These are phyloP conservation scores for Bubo bubo DNA, from an alignment of 2,113 vertebrate species.

Conservation along the genomic window DNA sequence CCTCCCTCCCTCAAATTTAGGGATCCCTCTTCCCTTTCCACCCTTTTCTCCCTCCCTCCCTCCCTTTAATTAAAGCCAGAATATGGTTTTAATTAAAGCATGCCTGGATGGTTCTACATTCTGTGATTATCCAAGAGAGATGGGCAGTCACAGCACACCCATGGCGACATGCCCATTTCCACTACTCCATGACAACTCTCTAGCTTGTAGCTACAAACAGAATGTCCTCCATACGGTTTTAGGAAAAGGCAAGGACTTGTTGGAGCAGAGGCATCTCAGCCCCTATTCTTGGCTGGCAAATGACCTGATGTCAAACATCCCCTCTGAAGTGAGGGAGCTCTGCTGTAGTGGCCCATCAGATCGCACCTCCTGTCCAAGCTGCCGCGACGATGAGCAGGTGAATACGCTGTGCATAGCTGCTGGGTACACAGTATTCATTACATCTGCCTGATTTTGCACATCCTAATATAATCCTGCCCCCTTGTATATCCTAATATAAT, in stretches of 20 bases:
- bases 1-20: neutral
- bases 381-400: neutral
- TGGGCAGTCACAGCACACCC: neutral
- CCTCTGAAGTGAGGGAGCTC: neutral
- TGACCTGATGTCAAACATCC: rapidly evolving
- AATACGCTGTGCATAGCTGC: neutral
- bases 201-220: neutral
- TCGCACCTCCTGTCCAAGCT: neutral
- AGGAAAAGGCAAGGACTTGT: neutral
- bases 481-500: neutral
- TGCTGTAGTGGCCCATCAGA: neutral
- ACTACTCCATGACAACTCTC: neutral
- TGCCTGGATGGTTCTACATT: neutral
- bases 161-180: neutral
- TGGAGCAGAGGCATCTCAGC: neutral
- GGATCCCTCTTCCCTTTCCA: neutral
- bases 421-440: neutral
- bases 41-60: neutral
- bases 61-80: neutral
- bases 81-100: neutral
- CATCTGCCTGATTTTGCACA: neutral
- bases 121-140: neutral
- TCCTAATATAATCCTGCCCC: neutral
- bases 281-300: neutral
- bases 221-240: neutral